These are phyloP conservation scores for Dryobates pubescens DNA, from an alignment of 2,797 vertebrate species.

Conservation along the genomic window DNA sequence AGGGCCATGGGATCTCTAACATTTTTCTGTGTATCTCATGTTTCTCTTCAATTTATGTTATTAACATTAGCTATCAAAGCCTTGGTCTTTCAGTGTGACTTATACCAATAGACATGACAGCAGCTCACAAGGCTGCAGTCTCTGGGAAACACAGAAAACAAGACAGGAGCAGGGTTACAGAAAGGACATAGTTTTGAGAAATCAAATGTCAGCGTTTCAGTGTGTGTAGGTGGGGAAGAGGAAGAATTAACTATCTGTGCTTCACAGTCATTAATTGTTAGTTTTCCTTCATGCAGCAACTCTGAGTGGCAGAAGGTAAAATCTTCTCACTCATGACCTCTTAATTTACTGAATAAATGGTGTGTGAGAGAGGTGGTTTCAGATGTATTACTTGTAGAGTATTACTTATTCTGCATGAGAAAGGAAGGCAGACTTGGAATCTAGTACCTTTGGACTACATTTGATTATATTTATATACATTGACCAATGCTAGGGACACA, in stretches of 20 bases:
- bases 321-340: background rate
- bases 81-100: constrained; percentile 64
- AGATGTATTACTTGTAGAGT: background rate
- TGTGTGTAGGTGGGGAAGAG: constrained; percentile 14
- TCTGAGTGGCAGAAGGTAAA: background rate
- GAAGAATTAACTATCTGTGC: background rate
- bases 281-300: background rate
- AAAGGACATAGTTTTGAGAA: constrained; percentile 41
- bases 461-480: background rate
- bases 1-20: background rate
- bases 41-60: constrained; percentile 64
- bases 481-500: background rate
- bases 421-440: background rate
- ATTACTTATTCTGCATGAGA: background rate
- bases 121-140: constrained; percentile 49
- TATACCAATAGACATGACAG: constrained; percentile 16
- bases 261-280: background rate
- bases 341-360: background rate
- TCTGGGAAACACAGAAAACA: background rate
- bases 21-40: constrained; percentile 37
- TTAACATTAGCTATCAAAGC: constrained; percentile 58
- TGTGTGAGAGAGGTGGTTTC: background rate
- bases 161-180: constrained; percentile 27
- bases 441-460: background rate
- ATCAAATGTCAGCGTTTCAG: constrained; percentile 45